A percentile compares a stretch with the other conserved stretches of the same genome.
These are phyloP conservation scores for Heliconius melpomene DNA, from an alignment of 1,140 invertebrate species.

Conservation along the genomic window DNA sequence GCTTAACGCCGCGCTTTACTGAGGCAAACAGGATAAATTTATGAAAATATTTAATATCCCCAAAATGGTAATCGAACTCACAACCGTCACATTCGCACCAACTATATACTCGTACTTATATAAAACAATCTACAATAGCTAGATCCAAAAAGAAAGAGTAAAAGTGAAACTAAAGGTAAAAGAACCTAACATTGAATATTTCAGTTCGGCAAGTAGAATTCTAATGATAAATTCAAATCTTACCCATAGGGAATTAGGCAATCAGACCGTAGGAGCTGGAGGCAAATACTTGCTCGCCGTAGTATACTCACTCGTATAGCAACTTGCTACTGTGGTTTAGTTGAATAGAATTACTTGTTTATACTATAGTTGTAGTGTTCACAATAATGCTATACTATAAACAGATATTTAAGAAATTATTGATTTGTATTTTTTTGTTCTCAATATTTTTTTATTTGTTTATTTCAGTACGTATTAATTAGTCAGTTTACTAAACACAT, in stretches of 20 bases:
- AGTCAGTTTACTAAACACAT: no score
- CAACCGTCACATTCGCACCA: no score
- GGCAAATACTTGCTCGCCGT: neutral
- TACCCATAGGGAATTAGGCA: conserved; percentile 62
- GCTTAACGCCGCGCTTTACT: no score
- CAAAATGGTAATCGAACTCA: no score
- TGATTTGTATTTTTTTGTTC: neutral
- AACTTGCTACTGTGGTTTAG: neutral
- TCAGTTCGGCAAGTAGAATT: conserved; percentile 41
- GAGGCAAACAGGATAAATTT: no score
- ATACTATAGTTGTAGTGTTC: neutral
- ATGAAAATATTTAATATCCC: no score
- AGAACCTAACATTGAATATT: conserved; percentile 47
- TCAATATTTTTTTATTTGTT: no score
- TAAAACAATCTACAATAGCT: neutral
- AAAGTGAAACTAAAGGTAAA: conserved; percentile 18
- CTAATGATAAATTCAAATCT: conserved; percentile 77
- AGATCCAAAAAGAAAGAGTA: neutral
- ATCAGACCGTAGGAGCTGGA: conserved; percentile 54
- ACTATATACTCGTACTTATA: neutral
- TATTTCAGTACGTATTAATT: no score
- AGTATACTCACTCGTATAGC: neutral
- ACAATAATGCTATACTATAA: neutral
- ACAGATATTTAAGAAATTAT: neutral
- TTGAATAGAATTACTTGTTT: conserved; percentile 9